A percentile compares a stretch with the other conserved stretches of the same genome.
Evolutionary conservation across 2,888 invertebrate genomes (phyloP).

Genomic region (Villa cingulata): DNA sequence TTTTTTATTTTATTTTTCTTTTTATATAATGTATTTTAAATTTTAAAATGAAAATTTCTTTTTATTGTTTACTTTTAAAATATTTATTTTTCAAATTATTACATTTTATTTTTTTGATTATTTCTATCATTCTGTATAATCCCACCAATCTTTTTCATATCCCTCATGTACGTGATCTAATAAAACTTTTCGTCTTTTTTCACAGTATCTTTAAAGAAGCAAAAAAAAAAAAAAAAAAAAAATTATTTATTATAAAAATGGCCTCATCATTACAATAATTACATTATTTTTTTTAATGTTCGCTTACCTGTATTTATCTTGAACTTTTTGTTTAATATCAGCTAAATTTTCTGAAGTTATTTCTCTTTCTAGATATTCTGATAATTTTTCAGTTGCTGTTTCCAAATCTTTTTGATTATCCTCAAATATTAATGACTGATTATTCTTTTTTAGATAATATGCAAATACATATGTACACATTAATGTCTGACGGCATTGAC

Average conservation of each 20-base stretch:
- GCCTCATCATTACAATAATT: background rate
- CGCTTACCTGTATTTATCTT: slow-evolving; percentile 84
- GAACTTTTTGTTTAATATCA: slow-evolving; percentile 97
- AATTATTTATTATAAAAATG: background rate
- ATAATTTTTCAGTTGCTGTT: slow-evolving; percentile 91
- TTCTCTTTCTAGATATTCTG: slow-evolving; percentile 95
- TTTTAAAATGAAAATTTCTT: too few species aligned
- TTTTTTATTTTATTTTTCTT: background rate
- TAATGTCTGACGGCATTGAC: slow-evolving; percentile 91
- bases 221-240: background rate
- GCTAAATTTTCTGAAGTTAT: slow-evolving; percentile 94
- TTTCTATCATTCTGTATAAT: slow-evolving; percentile 63
- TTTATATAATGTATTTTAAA: too few species aligned
- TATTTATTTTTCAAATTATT: background rate
- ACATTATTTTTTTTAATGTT: background rate
- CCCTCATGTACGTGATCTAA: slow-evolving; percentile 97
- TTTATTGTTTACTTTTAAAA: too few species aligned
- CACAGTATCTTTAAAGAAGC: slow-evolving; percentile 63
- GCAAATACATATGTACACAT: slow-evolving; percentile 99
- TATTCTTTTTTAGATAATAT: slow-evolving; percentile 94
- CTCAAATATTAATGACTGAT: slow-evolving; percentile 97
- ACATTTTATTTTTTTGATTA: background rate
- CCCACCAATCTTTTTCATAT: slow-evolving; percentile 98
- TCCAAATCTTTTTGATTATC: slow-evolving; percentile 97
- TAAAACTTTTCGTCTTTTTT: slow-evolving; percentile 87